Conservation (phyloP, 2,797 vertebrate genomes). For the Rhinella marina region DNA sequence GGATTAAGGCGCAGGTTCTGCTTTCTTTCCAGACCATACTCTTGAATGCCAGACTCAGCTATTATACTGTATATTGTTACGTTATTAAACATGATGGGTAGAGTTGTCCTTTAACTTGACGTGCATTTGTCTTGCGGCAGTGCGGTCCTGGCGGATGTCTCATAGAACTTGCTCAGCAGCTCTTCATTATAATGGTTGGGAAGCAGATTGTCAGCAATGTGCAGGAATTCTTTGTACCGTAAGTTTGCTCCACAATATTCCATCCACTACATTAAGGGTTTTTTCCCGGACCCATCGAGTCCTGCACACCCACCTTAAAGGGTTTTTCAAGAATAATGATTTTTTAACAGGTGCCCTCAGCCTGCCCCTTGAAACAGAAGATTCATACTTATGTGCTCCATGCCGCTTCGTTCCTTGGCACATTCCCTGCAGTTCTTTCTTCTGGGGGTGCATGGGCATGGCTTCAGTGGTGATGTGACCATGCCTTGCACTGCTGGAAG, state of each 20-base stretch:
- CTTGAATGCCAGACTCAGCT: not conserved
- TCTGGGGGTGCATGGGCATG: too few species aligned
- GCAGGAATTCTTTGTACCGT: constrained; percentile 82
- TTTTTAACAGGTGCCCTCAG: too few species aligned
- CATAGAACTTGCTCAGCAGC: constrained; percentile 81
- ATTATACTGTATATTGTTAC: too few species aligned
- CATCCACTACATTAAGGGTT: not conserved
- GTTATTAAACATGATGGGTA: not conserved
- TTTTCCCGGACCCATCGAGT: too few species aligned
- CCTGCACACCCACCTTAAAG: too few species aligned
- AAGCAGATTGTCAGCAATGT: constrained; percentile 82
- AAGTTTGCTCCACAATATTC: constrained; percentile 63
- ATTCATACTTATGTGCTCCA: too few species aligned
- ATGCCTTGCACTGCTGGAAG: too few species aligned
- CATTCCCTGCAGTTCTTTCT: too few species aligned
- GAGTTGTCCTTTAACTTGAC: not conserved
- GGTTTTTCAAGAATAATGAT: too few species aligned
- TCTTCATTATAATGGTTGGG: constrained; percentile 85
- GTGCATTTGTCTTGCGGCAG: constrained; percentile 64
- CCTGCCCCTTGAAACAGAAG: too few species aligned
- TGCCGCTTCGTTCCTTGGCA: too few species aligned
- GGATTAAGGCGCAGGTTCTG: not conserved
- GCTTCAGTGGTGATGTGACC: too few species aligned
- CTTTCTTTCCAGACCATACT: not conserved
- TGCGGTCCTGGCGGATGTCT: constrained; percentile 81